These are phyloP conservation scores for Agelas oroides DNA, from an alignment of 37 sponge, comb jelly and placozoan species.

Conservation along the genomic window DNA sequence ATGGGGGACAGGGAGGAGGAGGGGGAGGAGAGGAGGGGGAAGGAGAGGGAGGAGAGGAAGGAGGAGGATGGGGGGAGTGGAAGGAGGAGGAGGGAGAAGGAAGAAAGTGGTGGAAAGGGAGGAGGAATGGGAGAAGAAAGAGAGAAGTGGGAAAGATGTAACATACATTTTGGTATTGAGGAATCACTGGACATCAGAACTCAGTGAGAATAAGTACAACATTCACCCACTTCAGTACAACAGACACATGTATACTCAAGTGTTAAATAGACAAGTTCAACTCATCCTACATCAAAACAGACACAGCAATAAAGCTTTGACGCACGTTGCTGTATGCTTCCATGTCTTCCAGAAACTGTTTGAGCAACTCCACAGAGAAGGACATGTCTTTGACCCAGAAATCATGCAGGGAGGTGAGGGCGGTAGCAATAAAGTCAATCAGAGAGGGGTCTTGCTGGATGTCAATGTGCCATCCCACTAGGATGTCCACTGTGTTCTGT, in stretches of 20 bases:
- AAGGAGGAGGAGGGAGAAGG: neutral
- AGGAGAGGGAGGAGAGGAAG: neutral
- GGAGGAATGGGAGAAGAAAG: no score
- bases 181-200: no score
- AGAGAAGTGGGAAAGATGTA: no score
- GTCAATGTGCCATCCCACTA: conserved; percentile 97
- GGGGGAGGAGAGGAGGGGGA: neutral
- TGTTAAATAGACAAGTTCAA: no score
- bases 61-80: neutral
- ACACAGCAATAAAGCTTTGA: neutral
- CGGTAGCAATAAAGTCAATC: conserved; percentile 59
- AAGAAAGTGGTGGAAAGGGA: no score
- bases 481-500: conserved; percentile 86
- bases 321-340: conserved; percentile 84
- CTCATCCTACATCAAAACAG: no score
- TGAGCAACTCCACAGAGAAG: conserved; percentile 82
- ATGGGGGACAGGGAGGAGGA: neutral
- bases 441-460: conserved; percentile 71
- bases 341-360: conserved; percentile 92
- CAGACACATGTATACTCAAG: no score
- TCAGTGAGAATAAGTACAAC: no score
- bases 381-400: conserved; percentile 80
- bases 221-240: no score
- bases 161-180: no score
- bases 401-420: conserved; percentile 61